A percentile compares a stretch with the other conserved stretches of the same genome.
Conservation (phyloP, 2,113 vertebrate species). For the Aphelocoma coerulescens region DNA sequence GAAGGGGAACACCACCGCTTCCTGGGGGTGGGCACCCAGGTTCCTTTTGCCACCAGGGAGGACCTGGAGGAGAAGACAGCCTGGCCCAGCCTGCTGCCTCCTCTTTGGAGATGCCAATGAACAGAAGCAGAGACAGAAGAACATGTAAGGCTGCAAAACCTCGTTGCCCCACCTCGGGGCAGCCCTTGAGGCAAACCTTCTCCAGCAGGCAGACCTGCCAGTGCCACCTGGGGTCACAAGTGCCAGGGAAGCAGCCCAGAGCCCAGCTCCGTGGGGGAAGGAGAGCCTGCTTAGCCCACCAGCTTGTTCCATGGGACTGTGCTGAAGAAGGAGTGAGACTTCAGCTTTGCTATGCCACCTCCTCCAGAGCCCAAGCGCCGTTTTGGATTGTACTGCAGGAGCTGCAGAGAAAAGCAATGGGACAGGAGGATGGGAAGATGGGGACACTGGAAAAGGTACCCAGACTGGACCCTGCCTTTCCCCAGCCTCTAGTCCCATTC, state of each 20-base stretch:
- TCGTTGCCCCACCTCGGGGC: accelerated
- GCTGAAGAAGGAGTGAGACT: conserved; percentile 92
- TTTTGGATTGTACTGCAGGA: conserved; percentile 86
- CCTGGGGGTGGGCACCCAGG: not conserved
- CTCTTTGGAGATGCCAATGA: not conserved
- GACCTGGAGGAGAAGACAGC: not conserved
- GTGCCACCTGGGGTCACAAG: not conserved
- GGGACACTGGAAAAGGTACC: not conserved
- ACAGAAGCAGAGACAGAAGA: not conserved
- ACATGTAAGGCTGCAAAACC: not conserved
- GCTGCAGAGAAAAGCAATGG: conserved; percentile 62
- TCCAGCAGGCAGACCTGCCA: not conserved
- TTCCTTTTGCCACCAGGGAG: not conserved
- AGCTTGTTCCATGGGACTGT: conserved; percentile 84
- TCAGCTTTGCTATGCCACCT: conserved; percentile 85
- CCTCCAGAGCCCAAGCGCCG: conserved; percentile 83
- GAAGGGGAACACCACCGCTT: not conserved
- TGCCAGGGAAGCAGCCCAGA: not conserved
- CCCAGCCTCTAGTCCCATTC: not conserved
- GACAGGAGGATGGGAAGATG: not conserved
- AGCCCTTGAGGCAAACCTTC: not conserved
- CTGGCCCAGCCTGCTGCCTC: not conserved
- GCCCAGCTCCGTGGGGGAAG: not conserved
- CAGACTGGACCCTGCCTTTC: not conserved
- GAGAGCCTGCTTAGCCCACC: conserved; percentile 66